phyloP scores from a whole-genome alignment of 2,888 invertebrate species.

The Thalpophila matura region DNA sequence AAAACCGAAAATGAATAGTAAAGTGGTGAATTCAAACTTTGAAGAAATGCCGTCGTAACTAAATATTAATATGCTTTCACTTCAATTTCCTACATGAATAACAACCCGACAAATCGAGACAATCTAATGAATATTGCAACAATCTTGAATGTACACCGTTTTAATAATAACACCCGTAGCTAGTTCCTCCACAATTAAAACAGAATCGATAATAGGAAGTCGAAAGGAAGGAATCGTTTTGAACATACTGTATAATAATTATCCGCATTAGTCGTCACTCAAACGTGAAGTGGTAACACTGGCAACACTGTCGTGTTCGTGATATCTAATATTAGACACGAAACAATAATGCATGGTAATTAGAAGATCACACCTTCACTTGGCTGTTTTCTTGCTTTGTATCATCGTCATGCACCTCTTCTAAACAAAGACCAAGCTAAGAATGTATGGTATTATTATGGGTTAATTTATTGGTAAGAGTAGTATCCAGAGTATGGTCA shows the following conservation, averaged over 20 bases:
- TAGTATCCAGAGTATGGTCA: too few relatives aligned
- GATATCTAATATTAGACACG: slow-evolving; percentile 40
- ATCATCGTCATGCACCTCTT: slow-evolving; percentile 10
- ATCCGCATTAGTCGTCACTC: slow-evolving; percentile 41
- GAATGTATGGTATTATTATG: too few relatives aligned
- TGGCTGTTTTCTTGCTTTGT: slow-evolving; percentile 32
- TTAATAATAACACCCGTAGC: slow-evolving; percentile 5
- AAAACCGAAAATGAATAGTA: too few relatives aligned
- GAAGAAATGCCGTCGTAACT: too few relatives aligned
- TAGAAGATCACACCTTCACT: slow-evolving; percentile 47
- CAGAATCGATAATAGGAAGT: slow-evolving; percentile 31
- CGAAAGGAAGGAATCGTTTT: slow-evolving; percentile 42
- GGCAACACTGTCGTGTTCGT: slow-evolving; percentile 42
- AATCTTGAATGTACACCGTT: slow-evolving; percentile 2
- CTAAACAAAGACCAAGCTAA: slow-evolving; percentile 1
- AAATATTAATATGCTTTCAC: too few relatives aligned
- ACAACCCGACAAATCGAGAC: background rate
- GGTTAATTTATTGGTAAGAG: too few relatives aligned
- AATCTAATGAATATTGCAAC: slow-evolving; percentile 35
- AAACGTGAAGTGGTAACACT: slow-evolving; percentile 35
- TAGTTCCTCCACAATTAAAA: slow-evolving; percentile 36
- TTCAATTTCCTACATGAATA: slow-evolving; percentile 11
- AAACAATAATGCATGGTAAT: slow-evolving; percentile 49
- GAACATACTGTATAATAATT: slow-evolving; percentile 24
- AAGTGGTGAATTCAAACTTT: too few relatives aligned